Evolutionary conservation across 2,888 invertebrate genomes (phyloP).

Genomic region (Sminthurinus aureus): DNA sequence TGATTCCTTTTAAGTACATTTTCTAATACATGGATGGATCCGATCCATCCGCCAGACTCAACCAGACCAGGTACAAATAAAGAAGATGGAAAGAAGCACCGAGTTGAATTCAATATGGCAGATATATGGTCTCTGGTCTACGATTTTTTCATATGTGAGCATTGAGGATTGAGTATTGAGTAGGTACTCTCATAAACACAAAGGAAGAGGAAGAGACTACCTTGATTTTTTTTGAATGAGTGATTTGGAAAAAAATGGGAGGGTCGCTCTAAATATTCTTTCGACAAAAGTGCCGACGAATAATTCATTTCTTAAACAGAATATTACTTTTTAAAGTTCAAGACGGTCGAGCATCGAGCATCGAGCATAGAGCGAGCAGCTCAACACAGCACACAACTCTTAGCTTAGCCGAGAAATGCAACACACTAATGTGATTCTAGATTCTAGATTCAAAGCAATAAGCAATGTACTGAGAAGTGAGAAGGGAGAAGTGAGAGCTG

Average conservation of each 20-base stretch:
- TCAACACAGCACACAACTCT: background rate
- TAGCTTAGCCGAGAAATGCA: background rate
- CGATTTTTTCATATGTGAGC: no score
- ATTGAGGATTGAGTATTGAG: no score
- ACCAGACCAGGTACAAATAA: no score
- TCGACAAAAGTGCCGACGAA: conserved; percentile 39
- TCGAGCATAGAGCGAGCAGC: background rate
- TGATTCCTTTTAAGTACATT: background rate
- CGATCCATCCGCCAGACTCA: no score
- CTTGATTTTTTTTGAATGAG: background rate
- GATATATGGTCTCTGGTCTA: no score
- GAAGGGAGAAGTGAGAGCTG: background rate
- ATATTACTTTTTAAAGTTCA: conserved; percentile 37
- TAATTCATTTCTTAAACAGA: conserved; percentile 41
- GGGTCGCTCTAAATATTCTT: conserved; percentile 41
- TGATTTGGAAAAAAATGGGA: conserved; percentile 37
- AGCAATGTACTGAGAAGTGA: background rate
- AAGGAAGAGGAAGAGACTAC: conserved; percentile 17
- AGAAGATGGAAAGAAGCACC: no score
- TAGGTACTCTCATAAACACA: background rate
- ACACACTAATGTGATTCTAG: conserved; percentile 3
- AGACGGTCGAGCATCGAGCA: background rate
- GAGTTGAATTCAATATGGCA: no score
- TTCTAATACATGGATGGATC: no score
- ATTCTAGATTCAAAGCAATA: no score